A percentile compares a stretch with the other conserved stretches of the same genome.
These are phyloP conservation scores for Hirtodrosophila cameraria DNA, from an alignment of 2,888 invertebrate species.

Conservation along the genomic window DNA sequence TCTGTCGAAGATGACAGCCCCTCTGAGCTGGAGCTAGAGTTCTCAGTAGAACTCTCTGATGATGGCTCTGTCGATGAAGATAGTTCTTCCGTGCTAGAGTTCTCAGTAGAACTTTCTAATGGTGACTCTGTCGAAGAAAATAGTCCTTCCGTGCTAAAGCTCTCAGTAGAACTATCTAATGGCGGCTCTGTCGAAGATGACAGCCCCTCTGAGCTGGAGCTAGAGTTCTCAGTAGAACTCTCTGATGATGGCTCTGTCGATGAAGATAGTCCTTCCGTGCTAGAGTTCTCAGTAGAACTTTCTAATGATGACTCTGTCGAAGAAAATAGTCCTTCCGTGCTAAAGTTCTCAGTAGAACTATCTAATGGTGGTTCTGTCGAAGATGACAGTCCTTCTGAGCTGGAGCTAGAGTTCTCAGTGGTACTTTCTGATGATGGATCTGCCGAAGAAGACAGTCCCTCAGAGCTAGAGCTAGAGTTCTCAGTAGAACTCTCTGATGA, in stretches of 20 bases:
- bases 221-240: not conserved
- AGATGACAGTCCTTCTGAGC: not conserved
- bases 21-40: not conserved
- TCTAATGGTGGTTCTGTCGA: not conserved
- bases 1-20: too few relatives aligned
- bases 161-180: too few relatives aligned
- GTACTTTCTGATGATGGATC: not conserved
- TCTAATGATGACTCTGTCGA: not conserved
- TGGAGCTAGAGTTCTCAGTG: not conserved
- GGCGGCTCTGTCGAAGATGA: too few relatives aligned
- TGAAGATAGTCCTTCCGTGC: too few relatives aligned
- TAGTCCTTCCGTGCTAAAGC: not conserved
- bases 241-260: not conserved
- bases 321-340: not conserved
- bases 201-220: too few relatives aligned
- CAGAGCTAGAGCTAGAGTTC: not conserved
- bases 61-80: not conserved
- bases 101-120: not conserved
- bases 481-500: not conserved
- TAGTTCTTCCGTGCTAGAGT: not conserved
- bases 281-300: not conserved
- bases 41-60: conserved; percentile 5
- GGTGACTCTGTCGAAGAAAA: not conserved
- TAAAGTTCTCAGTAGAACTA: not conserved
- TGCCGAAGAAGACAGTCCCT: not conserved